Base-by-base conservation (phyloP, 2,113 vertebrate species). In the Amphiprion ocellaris region DNA sequence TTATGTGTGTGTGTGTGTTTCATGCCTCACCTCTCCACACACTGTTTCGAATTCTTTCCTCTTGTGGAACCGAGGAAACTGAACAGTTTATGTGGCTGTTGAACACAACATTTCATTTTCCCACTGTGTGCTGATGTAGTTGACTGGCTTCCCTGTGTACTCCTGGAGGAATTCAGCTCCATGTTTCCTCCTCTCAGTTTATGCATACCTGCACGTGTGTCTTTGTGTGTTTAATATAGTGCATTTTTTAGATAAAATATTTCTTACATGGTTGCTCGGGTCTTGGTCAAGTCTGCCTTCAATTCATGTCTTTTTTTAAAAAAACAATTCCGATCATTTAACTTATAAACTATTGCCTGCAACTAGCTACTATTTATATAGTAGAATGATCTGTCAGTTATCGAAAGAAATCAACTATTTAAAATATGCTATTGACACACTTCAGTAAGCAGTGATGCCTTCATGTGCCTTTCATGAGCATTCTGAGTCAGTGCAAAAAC, bases 81-180 rank as follows among this genome's bases (percentile, higher is more conserved):
- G 79, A 82, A 63, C 75, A 81, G 75, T 91, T 91, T 90, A 81
- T 87, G 81, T 74, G 84, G 84, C 79, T 82, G 81, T 82, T 80
- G 82, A 89, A 85, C 84, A 87, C 77, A 86, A 70, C 72, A 80
- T 86, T 90, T 91, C 76, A 89, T 92, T 91, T 87, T 88, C 56
- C 85, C 82, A 46, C 58, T 80, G 87, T 82, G 87, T 63, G 85
- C 81, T 79, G 73, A 84, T 81, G 82, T 76, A 85, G 69, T 65
- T 69, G 83, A 89, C 77, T 86, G 80, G 69, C 77, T 84, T 75
- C 61, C 17, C 75, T 66, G 50, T 79, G 72, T 59, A 58, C 49
- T 83, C 77, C 77, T 52, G 56, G 62, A 82, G 72, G 68, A 61
- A 54, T 77, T 72, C 72, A 28, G 14, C 69, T 84, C 46, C 49